These are phyloP conservation scores for Phrynocephalus forsythii DNA, from an alignment of 2,797 vertebrate genomes.

Conservation along the genomic window DNA sequence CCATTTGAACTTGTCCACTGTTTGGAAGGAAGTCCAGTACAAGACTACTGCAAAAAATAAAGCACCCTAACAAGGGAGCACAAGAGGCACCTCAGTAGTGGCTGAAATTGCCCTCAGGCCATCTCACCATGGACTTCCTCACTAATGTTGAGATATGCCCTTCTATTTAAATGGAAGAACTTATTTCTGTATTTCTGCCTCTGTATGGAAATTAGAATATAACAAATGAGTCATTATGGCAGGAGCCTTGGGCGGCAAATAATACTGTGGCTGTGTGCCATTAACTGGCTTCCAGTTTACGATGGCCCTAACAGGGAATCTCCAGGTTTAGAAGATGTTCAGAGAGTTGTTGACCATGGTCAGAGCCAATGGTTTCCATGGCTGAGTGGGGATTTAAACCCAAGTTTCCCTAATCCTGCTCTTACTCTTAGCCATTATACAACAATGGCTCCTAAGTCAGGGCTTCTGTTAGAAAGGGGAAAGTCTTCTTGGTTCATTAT, in stretches of 20 bases:
- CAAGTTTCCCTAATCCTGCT: too few relatives aligned
- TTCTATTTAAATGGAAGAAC: background rate
- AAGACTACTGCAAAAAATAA: background rate
- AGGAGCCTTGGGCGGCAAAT: background rate
- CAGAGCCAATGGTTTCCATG: too few relatives aligned
- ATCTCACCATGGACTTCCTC: background rate
- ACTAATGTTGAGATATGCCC: background rate
- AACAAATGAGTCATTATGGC: too few relatives aligned
- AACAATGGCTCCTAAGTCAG: too few relatives aligned
- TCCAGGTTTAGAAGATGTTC: background rate
- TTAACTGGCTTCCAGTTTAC: background rate
- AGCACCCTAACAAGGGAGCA: background rate
- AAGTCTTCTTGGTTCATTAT: too few relatives aligned
- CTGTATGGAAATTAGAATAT: background rate
- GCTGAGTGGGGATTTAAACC: too few relatives aligned
- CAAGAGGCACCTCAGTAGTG: background rate
- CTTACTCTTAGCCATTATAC: too few relatives aligned
- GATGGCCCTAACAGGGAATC: background rate
- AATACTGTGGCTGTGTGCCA: background rate
- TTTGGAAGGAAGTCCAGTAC: background rate
- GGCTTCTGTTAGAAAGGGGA: too few relatives aligned
- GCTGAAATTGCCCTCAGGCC: background rate
- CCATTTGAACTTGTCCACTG: background rate
- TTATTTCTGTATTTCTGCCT: background rate
- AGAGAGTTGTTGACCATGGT: background rate